These are phyloP conservation scores for Ophthalmotilapia sp. DNA, from an alignment of 2,113 vertebrate genomes.

Conservation along the genomic window DNA sequence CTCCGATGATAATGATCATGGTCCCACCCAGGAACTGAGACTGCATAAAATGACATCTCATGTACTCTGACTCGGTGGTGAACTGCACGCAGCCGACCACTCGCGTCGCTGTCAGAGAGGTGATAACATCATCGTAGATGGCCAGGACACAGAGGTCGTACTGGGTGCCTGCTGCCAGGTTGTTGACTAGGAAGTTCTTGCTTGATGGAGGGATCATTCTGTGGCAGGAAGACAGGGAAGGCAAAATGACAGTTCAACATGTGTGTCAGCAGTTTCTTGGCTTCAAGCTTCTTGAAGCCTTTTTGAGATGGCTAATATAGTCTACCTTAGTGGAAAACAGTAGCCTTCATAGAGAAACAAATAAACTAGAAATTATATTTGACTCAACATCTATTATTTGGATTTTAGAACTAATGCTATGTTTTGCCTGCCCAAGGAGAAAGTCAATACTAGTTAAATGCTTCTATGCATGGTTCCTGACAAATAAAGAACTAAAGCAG, in stretches of 20 bases:
- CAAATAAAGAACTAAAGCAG: background rate
- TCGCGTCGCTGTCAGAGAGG: slow-evolving; percentile 92
- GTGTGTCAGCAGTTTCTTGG: background rate
- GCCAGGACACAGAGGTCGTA: slow-evolving; percentile 97
- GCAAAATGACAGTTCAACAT: background rate
- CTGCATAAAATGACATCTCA: slow-evolving; percentile 98
- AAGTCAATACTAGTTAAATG: background rate
- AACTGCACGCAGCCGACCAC: slow-evolving; percentile 97
- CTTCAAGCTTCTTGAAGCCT: background rate
- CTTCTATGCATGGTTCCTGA: background rate
- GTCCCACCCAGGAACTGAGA: slow-evolving; percentile 98
- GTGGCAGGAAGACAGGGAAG: background rate
- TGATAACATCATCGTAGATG: slow-evolving; percentile 95
- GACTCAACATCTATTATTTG: background rate
- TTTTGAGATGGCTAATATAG: background rate
- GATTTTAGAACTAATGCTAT: background rate
- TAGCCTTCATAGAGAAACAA: background rate
- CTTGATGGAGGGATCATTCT: slow-evolving; percentile 99
- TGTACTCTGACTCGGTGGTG: slow-evolving; percentile 92
- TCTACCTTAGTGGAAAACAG: background rate
- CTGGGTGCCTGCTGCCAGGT: slow-evolving; percentile 87
- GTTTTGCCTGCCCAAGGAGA: background rate
- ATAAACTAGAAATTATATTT: background rate
- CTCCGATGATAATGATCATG: slow-evolving; percentile 99
- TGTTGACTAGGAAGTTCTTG: slow-evolving; percentile 97